A percentile compares a stretch with the other conserved stretches of the same genome.
Conservation (phyloP, 92 coral and sea anemone genomes). For the Epizoanthus stellaris region DNA sequence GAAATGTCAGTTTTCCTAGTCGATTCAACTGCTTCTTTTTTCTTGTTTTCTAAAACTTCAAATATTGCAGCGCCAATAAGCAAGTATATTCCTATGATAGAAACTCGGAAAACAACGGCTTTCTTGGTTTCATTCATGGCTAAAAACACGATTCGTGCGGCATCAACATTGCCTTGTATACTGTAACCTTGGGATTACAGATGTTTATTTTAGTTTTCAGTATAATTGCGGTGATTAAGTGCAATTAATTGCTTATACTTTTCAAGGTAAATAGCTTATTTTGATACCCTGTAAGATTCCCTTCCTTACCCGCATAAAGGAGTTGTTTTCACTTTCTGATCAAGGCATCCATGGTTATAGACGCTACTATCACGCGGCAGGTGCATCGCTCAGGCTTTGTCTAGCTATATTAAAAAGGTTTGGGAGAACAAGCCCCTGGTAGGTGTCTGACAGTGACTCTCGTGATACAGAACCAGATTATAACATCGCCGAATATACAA, state of each 20-base stretch:
- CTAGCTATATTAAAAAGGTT: background rate
- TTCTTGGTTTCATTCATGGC: slow-evolving; percentile 20
- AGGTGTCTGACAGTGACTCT: too few species aligned
- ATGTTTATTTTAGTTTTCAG: background rate
- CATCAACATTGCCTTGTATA: background rate
- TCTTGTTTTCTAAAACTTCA: slow-evolving; percentile 23
- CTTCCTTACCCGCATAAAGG: background rate
- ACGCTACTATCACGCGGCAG: background rate
- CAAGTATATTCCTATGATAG: slow-evolving; percentile 10
- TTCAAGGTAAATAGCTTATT: background rate
- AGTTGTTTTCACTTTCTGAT: background rate
- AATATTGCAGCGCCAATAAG: slow-evolving; percentile 28
- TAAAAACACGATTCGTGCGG: background rate
- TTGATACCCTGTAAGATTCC: background rate
- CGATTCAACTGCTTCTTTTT: background rate
- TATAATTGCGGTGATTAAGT: background rate
- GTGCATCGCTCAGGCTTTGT: background rate
- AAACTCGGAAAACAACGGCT: slow-evolving; percentile 21
- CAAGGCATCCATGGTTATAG: background rate
- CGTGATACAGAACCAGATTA: too few species aligned
- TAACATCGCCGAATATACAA: too few species aligned
- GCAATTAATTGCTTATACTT: background rate
- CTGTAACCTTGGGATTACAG: background rate
- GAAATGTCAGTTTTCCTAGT: background rate
- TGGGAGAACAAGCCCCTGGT: background rate